Percentiles rank a stretch among this genome's conserved stretches.
phyloP scores from a whole-genome alignment of 2,888 invertebrate species.

The Tipula helvola region DNA sequence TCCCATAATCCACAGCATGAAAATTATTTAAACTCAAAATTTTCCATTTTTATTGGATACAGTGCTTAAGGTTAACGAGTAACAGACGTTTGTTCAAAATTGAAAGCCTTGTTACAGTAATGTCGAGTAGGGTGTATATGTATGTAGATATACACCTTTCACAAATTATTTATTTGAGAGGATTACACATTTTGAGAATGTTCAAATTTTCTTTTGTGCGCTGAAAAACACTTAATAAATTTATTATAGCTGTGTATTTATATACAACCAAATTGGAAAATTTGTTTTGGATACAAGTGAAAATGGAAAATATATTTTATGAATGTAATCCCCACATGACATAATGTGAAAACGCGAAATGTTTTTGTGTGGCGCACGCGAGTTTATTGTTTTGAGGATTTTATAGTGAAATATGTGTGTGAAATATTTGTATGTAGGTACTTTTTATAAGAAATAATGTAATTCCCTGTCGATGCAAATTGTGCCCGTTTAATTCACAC shows the following conservation, averaged over 20 bases:
- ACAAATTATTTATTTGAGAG: neutral
- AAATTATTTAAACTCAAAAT: neutral
- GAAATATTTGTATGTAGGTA: neutral
- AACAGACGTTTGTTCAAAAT: neutral
- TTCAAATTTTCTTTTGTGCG: neutral
- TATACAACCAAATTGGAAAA: neutral
- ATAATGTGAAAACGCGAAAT: neutral
- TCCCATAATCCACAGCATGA: neutral
- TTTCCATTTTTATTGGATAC: neutral
- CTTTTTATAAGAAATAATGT: too few relatives aligned
- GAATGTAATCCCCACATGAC: neutral
- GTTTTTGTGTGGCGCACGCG: neutral
- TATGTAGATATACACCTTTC: neutral
- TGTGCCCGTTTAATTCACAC: too few relatives aligned
- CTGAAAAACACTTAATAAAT: neutral
- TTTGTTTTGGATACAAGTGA: neutral
- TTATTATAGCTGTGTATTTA: neutral
- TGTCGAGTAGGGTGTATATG: neutral
- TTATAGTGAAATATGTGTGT: neutral
- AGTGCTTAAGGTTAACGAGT: neutral
- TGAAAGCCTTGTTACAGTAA: neutral
- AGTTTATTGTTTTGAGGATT: neutral
- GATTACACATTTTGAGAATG: neutral
- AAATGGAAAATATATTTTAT: neutral
- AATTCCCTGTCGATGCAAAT: too few relatives aligned